A percentile compares a stretch with the other conserved stretches of the same genome.
Conservation (phyloP, 2,888 invertebrate genomes). For the Selenia dentaria region DNA sequence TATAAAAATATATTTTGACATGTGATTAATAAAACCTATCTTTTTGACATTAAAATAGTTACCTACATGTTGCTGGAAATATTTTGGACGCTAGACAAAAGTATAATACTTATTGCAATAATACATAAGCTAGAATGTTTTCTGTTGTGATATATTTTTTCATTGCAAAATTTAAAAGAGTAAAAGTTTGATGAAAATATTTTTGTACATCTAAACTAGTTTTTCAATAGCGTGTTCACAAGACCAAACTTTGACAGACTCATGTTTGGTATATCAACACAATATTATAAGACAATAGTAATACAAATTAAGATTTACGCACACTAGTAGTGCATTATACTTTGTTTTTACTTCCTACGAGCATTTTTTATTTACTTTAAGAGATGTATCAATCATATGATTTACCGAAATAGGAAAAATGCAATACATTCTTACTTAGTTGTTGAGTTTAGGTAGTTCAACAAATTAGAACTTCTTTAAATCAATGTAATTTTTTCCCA, state of each 20-base stretch:
- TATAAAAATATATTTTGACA: slow-evolving; percentile 30
- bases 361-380: slow-evolving; percentile 50
- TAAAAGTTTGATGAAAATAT: slow-evolving; percentile 26
- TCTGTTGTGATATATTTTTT: slow-evolving; percentile 28
- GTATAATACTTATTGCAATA: neutral
- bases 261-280: slow-evolving; percentile 26
- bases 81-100: slow-evolving; percentile 2
- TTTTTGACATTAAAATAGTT: slow-evolving; percentile 22
- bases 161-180: slow-evolving; percentile 12
- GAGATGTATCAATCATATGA: slow-evolving; percentile 45
- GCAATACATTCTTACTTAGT: slow-evolving; percentile 73
- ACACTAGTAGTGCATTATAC: slow-evolving; percentile 56
- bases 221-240: slow-evolving; percentile 26
- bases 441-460: slow-evolving; percentile 64
- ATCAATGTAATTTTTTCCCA: slow-evolving; percentile 37
- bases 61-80: slow-evolving; percentile 28
- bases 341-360: slow-evolving; percentile 47
- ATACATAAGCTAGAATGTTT: no score
- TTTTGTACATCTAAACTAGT: neutral
- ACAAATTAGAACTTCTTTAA: slow-evolving; percentile 50
- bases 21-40: slow-evolving; percentile 27
- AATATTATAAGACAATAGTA: slow-evolving; percentile 25
- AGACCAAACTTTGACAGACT: slow-evolving; percentile 16
- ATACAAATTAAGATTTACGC: slow-evolving; percentile 39
- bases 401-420: slow-evolving; percentile 58